Evolutionary conservation across 2,797 vertebrate genomes (phyloP).

Genomic region (Chaetophractus vellerosus): DNA sequence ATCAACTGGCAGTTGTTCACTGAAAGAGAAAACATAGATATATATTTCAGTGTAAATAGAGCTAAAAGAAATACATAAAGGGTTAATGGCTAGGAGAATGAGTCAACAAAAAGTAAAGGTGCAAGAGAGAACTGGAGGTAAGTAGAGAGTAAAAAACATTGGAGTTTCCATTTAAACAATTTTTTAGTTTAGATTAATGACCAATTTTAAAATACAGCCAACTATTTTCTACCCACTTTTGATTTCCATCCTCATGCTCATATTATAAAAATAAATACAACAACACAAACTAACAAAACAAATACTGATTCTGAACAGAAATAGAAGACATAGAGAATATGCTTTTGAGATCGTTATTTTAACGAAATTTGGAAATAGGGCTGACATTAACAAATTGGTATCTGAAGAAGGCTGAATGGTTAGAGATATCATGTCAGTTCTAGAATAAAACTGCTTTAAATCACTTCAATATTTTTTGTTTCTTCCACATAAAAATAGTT

Average conservation of each 20-base stretch:
- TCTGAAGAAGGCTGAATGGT: slow-evolving; percentile 13
- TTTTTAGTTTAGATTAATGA: neutral
- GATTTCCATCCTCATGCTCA: neutral
- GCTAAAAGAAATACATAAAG: neutral
- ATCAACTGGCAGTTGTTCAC: neutral
- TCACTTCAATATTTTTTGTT: neutral
- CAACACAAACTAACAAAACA: neutral
- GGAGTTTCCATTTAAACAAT: neutral
- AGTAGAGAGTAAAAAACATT: neutral
- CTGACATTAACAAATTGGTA: slow-evolving; percentile 3
- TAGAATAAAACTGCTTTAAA: slow-evolving; percentile 49
- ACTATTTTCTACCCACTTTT: neutral
- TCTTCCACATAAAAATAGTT: neutral
- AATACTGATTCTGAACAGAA: slow-evolving; percentile 53
- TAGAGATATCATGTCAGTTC: neutral
- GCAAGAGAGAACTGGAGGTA: neutral
- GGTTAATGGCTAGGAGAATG: neutral
- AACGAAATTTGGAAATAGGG: slow-evolving; percentile 35
- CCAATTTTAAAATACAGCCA: neutral
- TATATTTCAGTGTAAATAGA: neutral
- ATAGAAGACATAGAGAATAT: slow-evolving; percentile 8
- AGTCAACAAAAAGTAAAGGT: neutral
- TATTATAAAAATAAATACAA: slow-evolving; percentile 57
- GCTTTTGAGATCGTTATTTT: slow-evolving; percentile 38
- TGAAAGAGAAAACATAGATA: neutral